These are phyloP conservation scores for Crotalus helleri DNA, from an alignment of 2,113 vertebrate species.

Conservation along the genomic window DNA sequence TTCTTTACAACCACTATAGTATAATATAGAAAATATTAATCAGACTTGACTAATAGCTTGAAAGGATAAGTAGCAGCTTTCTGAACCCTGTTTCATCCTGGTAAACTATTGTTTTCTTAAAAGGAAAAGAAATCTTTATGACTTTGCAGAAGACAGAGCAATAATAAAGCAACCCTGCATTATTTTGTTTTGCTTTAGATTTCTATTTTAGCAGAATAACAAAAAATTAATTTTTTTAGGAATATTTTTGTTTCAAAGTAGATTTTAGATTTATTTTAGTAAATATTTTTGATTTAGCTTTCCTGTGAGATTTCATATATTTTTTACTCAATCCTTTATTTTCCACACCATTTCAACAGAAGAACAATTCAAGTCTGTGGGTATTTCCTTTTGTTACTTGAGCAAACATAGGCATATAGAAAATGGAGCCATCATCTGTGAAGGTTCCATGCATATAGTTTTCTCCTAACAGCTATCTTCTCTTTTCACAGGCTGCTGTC, in stretches of 20 bases:
- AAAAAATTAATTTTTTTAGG: background rate
- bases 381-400: background rate
- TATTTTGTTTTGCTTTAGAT: background rate
- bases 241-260: background rate
- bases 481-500: conserved; percentile 50
- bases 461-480: conserved; percentile 47
- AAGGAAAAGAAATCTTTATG: background rate
- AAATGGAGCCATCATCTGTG: conserved; percentile 20
- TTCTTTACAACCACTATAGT: background rate
- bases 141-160: background rate
- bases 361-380: background rate
- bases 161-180: background rate
- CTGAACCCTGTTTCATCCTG: background rate
- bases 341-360: background rate
- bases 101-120: background rate
- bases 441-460: conserved; percentile 38
- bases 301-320: background rate
- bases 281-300: background rate
- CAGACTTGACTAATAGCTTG: background rate
- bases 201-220: background rate
- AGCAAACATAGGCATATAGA: background rate
- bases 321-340: background rate
- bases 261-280: background rate
- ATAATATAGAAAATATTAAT: background rate
- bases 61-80: background rate